phyloP scores from a whole-genome alignment of 1,140 invertebrate species.

The Gryllus bimaculatus region DNA sequence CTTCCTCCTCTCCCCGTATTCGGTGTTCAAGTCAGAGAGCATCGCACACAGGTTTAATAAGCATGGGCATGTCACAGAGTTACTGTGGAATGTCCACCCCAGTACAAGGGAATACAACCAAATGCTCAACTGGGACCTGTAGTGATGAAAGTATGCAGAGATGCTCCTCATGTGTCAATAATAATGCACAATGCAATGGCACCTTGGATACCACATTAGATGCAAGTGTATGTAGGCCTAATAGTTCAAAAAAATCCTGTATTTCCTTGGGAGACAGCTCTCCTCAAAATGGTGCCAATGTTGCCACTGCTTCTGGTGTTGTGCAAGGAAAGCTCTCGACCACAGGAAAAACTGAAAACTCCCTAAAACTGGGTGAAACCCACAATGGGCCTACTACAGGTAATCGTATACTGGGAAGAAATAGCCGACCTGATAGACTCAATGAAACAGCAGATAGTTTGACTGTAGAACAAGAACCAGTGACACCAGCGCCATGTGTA shows the following conservation, averaged over 20 bases:
- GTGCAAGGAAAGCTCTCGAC: background rate
- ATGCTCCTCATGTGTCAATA: slow-evolving; percentile 17
- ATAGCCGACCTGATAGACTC: background rate
- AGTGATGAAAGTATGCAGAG: background rate
- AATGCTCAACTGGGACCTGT: background rate
- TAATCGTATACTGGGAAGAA: background rate
- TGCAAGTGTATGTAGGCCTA: background rate
- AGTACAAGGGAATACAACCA: background rate
- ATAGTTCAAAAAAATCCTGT: background rate
- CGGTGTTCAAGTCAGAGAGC: slow-evolving; percentile 7
- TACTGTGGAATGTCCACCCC: slow-evolving; percentile 4
- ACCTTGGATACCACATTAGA: background rate
- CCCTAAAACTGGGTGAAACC: background rate
- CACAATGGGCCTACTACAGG: background rate
- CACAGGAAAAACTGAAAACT: background rate
- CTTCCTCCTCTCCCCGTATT: slow-evolving; percentile 14
- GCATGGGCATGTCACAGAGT: slow-evolving; percentile 14
- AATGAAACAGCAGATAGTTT: background rate
- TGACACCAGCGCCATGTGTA: background rate
- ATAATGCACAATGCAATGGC: slow-evolving; percentile 10
- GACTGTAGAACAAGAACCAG: background rate
- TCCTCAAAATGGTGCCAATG: background rate
- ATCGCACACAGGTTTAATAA: background rate
- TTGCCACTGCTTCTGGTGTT: background rate
- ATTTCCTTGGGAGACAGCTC: background rate